These are phyloP conservation scores for Lutraria lutraria DNA, from an alignment of 2,888 invertebrate species.

Conservation along the genomic window DNA sequence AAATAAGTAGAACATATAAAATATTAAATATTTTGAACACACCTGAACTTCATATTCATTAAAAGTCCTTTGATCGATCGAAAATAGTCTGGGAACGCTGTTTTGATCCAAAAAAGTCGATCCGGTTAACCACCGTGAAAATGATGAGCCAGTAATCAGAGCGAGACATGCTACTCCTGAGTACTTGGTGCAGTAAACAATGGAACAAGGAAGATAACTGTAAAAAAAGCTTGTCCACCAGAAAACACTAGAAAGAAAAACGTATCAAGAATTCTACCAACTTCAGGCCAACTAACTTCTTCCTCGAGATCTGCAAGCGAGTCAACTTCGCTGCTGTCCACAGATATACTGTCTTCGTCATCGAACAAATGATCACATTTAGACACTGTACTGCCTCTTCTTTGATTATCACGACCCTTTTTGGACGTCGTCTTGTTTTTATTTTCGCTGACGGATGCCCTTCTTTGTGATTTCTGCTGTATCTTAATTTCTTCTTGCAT, in stretches of 20 bases:
- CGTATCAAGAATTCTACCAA: constrained; percentile 62
- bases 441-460: not conserved
- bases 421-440: not conserved
- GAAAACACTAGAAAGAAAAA: constrained; percentile 64
- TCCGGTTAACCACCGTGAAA: too few species aligned
- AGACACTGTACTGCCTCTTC: not conserved
- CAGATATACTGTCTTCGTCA: not conserved
- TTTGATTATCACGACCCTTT: not conserved
- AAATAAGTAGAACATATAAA: too few species aligned
- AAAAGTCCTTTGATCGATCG: too few species aligned
- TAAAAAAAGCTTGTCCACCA: constrained; percentile 61
- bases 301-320: constrained; percentile 66
- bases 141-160: too few species aligned
- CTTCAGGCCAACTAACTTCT: constrained; percentile 64
- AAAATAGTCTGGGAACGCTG: too few species aligned
- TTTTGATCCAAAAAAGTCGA: too few species aligned
- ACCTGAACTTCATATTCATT: too few species aligned
- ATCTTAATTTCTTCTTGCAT: not conserved
- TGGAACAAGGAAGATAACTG: constrained; percentile 62
- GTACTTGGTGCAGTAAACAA: constrained; percentile 47
- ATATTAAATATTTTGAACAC: too few species aligned
- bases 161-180: not conserved
- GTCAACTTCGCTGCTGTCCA: constrained; percentile 36
- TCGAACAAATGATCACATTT: not conserved
- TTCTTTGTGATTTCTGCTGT: not conserved